phyloP scores from a whole-genome alignment of 92 coral and sea anemone genomes.

The Zoanthus sociatus region DNA sequence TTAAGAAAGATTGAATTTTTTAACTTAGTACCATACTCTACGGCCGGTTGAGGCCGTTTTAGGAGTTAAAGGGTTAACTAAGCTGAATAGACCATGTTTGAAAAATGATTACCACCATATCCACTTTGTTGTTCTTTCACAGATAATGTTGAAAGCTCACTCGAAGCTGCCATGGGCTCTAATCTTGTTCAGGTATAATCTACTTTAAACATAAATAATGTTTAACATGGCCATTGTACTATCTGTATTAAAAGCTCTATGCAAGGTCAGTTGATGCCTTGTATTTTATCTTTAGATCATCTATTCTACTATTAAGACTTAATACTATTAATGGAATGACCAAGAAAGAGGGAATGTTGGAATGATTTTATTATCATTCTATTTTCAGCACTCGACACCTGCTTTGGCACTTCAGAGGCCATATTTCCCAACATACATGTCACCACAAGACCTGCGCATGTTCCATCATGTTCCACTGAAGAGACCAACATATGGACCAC shows the following conservation, averaged over 20 bases:
- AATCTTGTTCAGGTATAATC: constrained; percentile 90
- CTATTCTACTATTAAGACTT: too few species aligned
- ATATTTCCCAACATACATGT: constrained; percentile 95
- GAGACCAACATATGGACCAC: constrained; percentile 72
- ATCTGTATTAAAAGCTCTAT: too few species aligned
- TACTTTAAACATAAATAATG: background rate
- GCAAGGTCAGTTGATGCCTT: too few species aligned
- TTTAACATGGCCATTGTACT: background rate
- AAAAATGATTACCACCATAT: background rate
- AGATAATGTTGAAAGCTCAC: constrained; percentile 92
- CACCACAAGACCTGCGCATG: constrained; percentile 76
- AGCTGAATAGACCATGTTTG: background rate
- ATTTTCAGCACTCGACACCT: constrained; percentile 90
- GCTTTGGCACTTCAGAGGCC: constrained; percentile 94
- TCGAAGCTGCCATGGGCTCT: constrained; percentile 94
- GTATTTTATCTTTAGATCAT: too few species aligned
- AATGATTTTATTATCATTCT: background rate
- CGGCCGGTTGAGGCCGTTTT: too few species aligned
- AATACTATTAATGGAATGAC: background rate
- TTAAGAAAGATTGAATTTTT: too few species aligned
- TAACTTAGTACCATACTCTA: too few species aligned
- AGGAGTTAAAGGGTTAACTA: too few species aligned
- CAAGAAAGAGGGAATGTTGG: background rate
- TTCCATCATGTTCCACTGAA: constrained; percentile 85
- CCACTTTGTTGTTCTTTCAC: constrained; percentile 7